Conservation (phyloP, 2,113 vertebrate genomes). For the Lophura nycthemera region DNA sequence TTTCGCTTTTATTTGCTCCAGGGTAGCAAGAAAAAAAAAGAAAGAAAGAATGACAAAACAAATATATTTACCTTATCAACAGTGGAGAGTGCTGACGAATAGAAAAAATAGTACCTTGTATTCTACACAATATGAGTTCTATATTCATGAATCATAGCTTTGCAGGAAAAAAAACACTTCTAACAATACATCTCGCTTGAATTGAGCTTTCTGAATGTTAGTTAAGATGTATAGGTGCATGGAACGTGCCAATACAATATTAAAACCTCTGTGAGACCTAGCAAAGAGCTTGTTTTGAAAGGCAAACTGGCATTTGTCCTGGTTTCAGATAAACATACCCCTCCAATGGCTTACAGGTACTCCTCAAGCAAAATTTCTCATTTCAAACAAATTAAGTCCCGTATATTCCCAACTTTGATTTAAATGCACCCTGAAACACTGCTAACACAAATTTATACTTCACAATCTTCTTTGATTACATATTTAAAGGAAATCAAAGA, state of each 20-base stretch:
- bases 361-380: neutral
- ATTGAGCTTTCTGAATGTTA: neutral
- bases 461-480: neutral
- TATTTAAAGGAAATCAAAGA: neutral
- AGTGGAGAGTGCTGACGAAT: neutral
- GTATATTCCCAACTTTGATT: neutral
- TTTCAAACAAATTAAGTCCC: neutral
- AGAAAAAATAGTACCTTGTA: neutral
- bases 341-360: neutral
- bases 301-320: neutral
- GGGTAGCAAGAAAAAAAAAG: neutral
- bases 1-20: constrained; percentile 34
- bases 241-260: neutral
- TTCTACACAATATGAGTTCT: neutral
- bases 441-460: neutral
- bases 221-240: neutral
- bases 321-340: neutral
- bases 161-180: neutral
- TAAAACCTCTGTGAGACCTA: neutral
- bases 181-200: neutral
- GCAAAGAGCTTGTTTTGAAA: too few species aligned
- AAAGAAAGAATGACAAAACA: neutral
- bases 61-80: neutral
- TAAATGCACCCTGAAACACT: neutral
- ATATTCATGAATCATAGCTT: neutral